Evolutionary conservation across 2,113 vertebrate species (phyloP).

Genomic region (Apeltes quadracus): DNA sequence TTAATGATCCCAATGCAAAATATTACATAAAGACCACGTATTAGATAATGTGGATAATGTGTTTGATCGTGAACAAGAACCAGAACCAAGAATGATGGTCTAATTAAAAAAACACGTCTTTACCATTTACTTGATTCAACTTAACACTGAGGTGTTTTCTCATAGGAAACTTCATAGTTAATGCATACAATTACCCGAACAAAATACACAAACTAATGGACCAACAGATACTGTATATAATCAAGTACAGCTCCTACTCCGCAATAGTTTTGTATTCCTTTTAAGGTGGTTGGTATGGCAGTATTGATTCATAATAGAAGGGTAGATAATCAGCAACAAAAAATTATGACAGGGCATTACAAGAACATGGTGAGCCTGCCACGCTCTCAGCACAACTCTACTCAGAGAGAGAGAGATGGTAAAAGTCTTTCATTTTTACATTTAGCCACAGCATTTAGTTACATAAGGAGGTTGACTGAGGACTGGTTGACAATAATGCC

Average conservation of each 20-base stretch:
- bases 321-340: conserved; percentile 12
- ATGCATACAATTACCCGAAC: conserved; percentile 6
- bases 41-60: neutral
- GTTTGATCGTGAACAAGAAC: neutral
- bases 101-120: neutral
- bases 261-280: no score
- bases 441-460: conserved; percentile 12
- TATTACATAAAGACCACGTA: neutral
- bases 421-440: conserved; percentile 12
- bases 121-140: neutral
- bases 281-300: neutral
- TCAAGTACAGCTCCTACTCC: neutral
- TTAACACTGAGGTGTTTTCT: neutral
- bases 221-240: neutral
- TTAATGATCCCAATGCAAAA: neutral
- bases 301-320: neutral
- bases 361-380: conserved; percentile 30
- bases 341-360: conserved; percentile 12
- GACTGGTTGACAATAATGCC: conserved; percentile 7
- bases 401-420: neutral
- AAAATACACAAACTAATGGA: conserved; percentile 11
- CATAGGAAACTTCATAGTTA: neutral
- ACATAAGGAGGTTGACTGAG: conserved; percentile 12
- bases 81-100: neutral
- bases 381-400: conserved; percentile 1